Evolutionary conservation across 2,888 invertebrate species (phyloP), one percentile per base, ranked within the genome.

Genomic region (Cyclophora punctaria): DNA sequence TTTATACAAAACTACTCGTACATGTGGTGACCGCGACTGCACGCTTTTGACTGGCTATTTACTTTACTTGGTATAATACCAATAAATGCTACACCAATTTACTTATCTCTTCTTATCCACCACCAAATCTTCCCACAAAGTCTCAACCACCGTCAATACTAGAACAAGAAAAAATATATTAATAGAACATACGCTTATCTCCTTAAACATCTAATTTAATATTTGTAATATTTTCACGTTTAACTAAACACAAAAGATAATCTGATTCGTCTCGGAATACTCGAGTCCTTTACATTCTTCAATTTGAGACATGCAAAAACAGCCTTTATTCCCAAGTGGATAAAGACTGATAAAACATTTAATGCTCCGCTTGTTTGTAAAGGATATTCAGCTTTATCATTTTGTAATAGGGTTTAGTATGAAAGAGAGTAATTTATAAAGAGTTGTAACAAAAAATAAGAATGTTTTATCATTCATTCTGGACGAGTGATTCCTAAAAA

Each of bases 401-500:
- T 49, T 41, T 44, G 49, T 46, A 52, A 43, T 46, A 47, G 33
- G 42, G 41, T 45, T 47, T 42, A 41, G 47, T 44, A 41, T 45
- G 53, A 56, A 55, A 47, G 37, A 37, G 37, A 5, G 37, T 37
- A 37, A 5, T 37, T 20, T 20, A 20, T 53, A 56, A 45, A 52
- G 48, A 34, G 48, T 5, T 50, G 48, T 48, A 54, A 51, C 56
- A 56, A 54, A 53, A 57, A 59, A 57, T 45, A 53, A 45, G 46
- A 50, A 41, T 34, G 35, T 41, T 54, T 54, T 55, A 55, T 48
- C 46, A 51, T 53, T 51, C 40, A 47, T 57, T 57, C 50, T 54
- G 41, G 54, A 47, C 55, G 57, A 57, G 48, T 53, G 57, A 50
- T 46, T 55, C 47, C 48, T 46, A 37, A 56, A 59, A 54, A 47